Evolutionary conservation across 37 sponge, comb jelly and placozoan species (phyloP).

Genomic region (Axinella damicornis): DNA sequence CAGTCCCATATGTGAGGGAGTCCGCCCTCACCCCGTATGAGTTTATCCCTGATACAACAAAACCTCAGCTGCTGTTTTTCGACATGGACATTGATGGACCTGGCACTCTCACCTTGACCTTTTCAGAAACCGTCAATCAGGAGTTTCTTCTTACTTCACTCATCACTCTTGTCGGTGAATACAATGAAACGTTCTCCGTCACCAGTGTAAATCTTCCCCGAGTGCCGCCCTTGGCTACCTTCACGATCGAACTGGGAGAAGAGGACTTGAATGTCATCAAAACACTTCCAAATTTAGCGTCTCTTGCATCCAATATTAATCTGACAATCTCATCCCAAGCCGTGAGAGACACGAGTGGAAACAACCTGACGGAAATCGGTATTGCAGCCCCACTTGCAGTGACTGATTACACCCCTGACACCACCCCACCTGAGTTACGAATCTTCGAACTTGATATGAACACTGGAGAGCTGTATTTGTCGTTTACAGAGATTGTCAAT

Average conservation of each 20-base stretch:
- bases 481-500: conserved; percentile 82
- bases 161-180: conserved; percentile 56
- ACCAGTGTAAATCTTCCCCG: conserved; percentile 11
- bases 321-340: conserved; percentile 42
- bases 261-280: conserved; percentile 78
- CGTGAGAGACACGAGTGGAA: conserved; percentile 64
- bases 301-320: conserved; percentile 22
- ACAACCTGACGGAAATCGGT: conserved; percentile 18
- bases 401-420: conserved; percentile 51
- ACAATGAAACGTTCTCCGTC: conserved; percentile 47
- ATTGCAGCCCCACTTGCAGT: background rate
- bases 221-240: background rate
- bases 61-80: conserved; percentile 58
- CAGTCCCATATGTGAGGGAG: conserved; percentile 27
- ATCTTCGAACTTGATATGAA: conserved; percentile 74
- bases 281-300: conserved; percentile 59
- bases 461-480: conserved; percentile 51
- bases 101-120: conserved; percentile 67
- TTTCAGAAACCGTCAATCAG: conserved; percentile 81
- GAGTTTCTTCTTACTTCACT: conserved; percentile 39
- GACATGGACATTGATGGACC: conserved; percentile 63
- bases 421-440: conserved; percentile 48
- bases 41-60: conserved; percentile 68
- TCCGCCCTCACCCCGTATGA: conserved; percentile 56
- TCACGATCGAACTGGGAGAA: conserved; percentile 54